These are phyloP conservation scores for Pygoscelis adeliae DNA, from an alignment of 2,113 vertebrate genomes.

Conservation along the genomic window DNA sequence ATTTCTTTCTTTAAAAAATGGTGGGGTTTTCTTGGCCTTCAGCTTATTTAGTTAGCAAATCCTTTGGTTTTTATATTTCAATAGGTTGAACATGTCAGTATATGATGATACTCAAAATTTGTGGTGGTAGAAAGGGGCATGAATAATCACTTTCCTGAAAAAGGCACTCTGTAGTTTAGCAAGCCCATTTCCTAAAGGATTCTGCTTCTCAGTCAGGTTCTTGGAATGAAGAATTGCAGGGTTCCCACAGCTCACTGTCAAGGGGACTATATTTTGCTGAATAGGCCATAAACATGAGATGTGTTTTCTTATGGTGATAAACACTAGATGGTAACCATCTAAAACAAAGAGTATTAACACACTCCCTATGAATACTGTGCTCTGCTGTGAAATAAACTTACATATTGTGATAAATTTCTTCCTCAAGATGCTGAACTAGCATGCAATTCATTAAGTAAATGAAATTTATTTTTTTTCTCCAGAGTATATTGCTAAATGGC, in stretches of 20 bases:
- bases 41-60: neutral
- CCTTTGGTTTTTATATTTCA: neutral
- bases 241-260: neutral
- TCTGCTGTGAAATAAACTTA: neutral
- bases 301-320: neutral
- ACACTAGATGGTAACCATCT: neutral
- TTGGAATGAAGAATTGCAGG: neutral
- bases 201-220: neutral
- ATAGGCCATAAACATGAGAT: neutral
- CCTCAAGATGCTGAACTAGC: neutral
- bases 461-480: neutral
- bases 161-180: neutral
- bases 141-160: neutral
- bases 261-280: neutral
- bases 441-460: constrained; percentile 36
- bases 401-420: constrained; percentile 3
- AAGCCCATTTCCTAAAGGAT: neutral
- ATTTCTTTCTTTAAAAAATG: neutral
- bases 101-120: neutral
- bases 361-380: neutral
- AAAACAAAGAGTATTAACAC: neutral
- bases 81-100: neutral
- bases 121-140: accelerated
- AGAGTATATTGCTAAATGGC: constrained; percentile 2
- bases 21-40: neutral